phyloP scores from a whole-genome alignment of 2,797 vertebrate species.

The Eptatretus atami region DNA sequence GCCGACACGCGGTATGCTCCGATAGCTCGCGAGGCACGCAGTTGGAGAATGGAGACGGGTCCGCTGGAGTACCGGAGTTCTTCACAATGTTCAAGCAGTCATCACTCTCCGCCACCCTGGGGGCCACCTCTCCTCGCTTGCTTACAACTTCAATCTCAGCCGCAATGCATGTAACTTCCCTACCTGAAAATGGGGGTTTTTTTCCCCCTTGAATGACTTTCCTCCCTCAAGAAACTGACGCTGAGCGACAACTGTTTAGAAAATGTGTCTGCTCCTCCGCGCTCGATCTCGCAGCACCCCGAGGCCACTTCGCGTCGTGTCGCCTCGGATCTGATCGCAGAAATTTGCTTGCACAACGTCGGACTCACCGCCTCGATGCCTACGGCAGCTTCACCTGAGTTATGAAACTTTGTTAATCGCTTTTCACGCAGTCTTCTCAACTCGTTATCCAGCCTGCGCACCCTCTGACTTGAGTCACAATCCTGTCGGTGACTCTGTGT shows the following conservation, averaged over 20 bases:
- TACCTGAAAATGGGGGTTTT: too few relatives aligned
- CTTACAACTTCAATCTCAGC: not conserved
- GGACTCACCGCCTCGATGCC: not conserved
- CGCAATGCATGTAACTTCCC: not conserved
- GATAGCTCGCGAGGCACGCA: not conserved
- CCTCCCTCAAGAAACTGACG: conserved; percentile 1
- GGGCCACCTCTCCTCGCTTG: not conserved
- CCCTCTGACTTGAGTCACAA: not conserved
- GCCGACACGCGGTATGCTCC: not conserved
- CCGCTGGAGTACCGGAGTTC: not conserved
- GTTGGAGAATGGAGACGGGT: not conserved
- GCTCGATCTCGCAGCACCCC: too few relatives aligned
- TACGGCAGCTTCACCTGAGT: not conserved
- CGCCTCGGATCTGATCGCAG: too few relatives aligned
- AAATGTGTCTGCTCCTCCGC: too few relatives aligned
- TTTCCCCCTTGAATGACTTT: not conserved
- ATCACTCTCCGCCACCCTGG: not conserved
- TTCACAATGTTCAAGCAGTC: not conserved
- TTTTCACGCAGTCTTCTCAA: too few relatives aligned
- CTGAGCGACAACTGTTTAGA: conserved; percentile 1
- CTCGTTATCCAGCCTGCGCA: not conserved
- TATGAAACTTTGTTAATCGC: not conserved
- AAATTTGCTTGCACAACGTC: too few relatives aligned
- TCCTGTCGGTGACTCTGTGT: not conserved
- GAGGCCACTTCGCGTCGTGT: too few relatives aligned